Evolutionary conservation across 2,888 invertebrate species (phyloP), one percentile per base, ranked within the genome.

Genomic region (Trichopoda pennipes): DNA sequence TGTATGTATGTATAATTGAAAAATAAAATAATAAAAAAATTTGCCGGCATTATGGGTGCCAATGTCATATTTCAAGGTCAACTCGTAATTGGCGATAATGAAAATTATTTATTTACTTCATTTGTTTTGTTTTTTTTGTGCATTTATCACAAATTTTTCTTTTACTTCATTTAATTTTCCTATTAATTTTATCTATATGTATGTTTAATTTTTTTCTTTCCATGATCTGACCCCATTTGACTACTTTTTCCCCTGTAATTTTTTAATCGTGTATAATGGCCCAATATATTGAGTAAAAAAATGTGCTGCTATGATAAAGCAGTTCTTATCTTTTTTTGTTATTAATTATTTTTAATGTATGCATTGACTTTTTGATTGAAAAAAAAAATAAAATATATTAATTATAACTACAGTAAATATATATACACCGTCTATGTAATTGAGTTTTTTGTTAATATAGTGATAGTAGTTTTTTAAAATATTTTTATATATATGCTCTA

Each of bases 21-120:
- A 74, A 69, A 56, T 47, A 44, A 10, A 32, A 56, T n/a, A n/a
- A 61, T 47, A 47, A 79, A 69, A 73, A 75, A 38, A 21, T 56
- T 80, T 75, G 74, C 60, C 69, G 74, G 56, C 75, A 66, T 80
- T 51, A 64, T 63, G 68, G 79, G 66, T 80, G 83, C 84, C 85
- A 84, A 84, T 85, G 85, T 87, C 87, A 87, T 86, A 85, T 86
- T 86, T 87, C 89, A 89, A 89, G 89, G 89, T 90, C 89, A 88
- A 86, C 86, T 87, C 87, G 87, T 89, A 89, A 89, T 88, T 88
- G 88, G 85, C 88, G 89, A 89, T 89, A 89, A 89, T 89, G 89
- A 89, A 89, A 88, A 89, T 87, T 87, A 87, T 88, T 87, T 85
- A 86, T 86, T 87, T 84, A 85, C 87, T 88, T 86, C 84, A 84